These are phyloP conservation scores for Acropora yongei DNA, from an alignment of 64 coral and sea anemone species.

Conservation along the genomic window DNA sequence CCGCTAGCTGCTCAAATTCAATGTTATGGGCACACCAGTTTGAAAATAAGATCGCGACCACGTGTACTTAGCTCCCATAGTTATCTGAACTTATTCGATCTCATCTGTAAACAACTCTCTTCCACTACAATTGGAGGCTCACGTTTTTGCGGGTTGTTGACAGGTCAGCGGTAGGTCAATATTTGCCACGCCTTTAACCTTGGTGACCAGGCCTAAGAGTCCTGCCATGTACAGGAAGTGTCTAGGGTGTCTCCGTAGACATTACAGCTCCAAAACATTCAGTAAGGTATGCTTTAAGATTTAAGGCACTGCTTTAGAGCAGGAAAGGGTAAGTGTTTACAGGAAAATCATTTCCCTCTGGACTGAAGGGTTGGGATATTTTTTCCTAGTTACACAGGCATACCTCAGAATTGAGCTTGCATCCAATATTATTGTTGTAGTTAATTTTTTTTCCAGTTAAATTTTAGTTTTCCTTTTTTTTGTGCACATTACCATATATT, in stretches of 20 bases:
- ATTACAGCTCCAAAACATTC: slow-evolving; percentile 12
- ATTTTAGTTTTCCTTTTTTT: too few species aligned
- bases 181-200: slow-evolving; percentile 20
- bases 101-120: slow-evolving; percentile 36
- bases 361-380: too few species aligned
- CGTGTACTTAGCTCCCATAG: slow-evolving; percentile 28
- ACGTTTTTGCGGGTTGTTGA: slow-evolving; percentile 43
- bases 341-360: too few species aligned
- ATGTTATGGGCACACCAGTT: slow-evolving; percentile 15
- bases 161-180: slow-evolving; percentile 40
- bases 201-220: not conserved
- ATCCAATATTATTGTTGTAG: too few species aligned
- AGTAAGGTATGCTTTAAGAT: not conserved
- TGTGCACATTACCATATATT: too few species aligned
- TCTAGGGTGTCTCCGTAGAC: not conserved
- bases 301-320: not conserved
- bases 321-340: not conserved
- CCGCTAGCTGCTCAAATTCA: slow-evolving; percentile 4
- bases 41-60: slow-evolving; percentile 33
- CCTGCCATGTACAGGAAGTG: not conserved
- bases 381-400: too few species aligned
- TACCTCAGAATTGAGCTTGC: too few species aligned
- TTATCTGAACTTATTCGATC: not conserved
- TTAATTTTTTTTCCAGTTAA: too few species aligned
- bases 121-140: not conserved